phyloP scores from a whole-genome alignment of 1,140 invertebrate genomes.

The Lanistes nyassanus region DNA sequence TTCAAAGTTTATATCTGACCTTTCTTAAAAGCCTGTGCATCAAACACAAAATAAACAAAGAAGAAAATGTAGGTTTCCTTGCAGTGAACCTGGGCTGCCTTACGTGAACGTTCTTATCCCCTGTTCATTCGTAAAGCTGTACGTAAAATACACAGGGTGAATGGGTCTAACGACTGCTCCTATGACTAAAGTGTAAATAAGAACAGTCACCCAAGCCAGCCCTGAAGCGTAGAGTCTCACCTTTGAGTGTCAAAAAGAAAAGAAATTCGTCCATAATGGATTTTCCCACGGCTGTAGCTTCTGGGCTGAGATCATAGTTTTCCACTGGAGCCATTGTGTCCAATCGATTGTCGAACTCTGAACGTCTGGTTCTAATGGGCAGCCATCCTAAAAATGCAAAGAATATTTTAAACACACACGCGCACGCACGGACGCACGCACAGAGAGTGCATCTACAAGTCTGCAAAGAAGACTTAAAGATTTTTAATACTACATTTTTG shows the following conservation, averaged over 20 bases:
- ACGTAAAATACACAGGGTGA: no score
- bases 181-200: no score
- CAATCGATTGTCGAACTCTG: conserved; percentile 7
- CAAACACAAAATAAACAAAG: background rate
- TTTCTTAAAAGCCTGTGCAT: background rate
- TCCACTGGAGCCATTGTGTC: background rate
- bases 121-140: no score
- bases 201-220: no score
- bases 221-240: background rate
- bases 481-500: no score
- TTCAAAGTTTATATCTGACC: background rate
- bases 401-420: background rate
- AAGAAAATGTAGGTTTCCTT: background rate
- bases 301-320: conserved; percentile 7
- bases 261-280: conserved; percentile 26
- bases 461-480: no score
- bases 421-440: conserved; percentile 2
- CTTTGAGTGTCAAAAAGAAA: conserved; percentile 19
- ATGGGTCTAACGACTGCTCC: no score
- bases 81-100: no score
- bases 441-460: background rate
- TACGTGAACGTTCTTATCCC: no score
- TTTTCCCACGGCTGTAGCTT: conserved; percentile 11
- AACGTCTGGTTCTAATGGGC: conserved; percentile 1
- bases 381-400: conserved; percentile 1